These are phyloP conservation scores for Eleutherodactylus coqui DNA, from an alignment of 2,797 vertebrate genomes.

Conservation along the genomic window DNA sequence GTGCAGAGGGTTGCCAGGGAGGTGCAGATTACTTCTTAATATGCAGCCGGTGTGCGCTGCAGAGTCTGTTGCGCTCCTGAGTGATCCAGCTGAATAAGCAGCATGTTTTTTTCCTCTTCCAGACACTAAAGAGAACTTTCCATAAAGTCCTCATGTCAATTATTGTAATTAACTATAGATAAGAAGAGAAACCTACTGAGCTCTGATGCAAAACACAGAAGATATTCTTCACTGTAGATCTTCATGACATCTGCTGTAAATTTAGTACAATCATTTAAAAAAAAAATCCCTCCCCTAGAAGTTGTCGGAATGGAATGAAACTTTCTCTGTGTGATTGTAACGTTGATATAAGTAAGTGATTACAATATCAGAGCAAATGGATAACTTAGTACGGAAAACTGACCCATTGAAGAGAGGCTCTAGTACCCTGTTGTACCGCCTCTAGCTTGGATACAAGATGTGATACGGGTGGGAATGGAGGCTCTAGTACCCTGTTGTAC, in stretches of 20 bases:
- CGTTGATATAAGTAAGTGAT: no score
- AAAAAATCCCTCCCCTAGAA: no score
- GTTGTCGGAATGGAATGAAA: no score
- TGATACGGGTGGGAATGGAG: no score
- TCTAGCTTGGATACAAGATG: no score
- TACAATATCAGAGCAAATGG: background rate
- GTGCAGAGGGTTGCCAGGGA: background rate
- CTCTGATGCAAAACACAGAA: background rate
- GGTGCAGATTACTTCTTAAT: background rate
- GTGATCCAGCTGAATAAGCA: constrained; percentile 8
- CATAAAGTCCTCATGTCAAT: background rate
- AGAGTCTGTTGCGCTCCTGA: background rate
- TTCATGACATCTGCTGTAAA: no score
- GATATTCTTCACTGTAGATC: no score
- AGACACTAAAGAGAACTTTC: background rate
- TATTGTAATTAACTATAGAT: background rate
- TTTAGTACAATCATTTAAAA: no score
- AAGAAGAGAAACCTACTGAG: background rate
- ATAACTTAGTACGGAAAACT: background rate
- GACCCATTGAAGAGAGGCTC: background rate
- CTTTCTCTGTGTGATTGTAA: no score
- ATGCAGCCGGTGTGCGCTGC: constrained; percentile 2
- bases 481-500: no score
- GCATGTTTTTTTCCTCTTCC: background rate
- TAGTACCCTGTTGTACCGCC: no score